These are phyloP conservation scores for Synergus laeviventris DNA, from an alignment of 2,888 invertebrate genomes.

Conservation along the genomic window DNA sequence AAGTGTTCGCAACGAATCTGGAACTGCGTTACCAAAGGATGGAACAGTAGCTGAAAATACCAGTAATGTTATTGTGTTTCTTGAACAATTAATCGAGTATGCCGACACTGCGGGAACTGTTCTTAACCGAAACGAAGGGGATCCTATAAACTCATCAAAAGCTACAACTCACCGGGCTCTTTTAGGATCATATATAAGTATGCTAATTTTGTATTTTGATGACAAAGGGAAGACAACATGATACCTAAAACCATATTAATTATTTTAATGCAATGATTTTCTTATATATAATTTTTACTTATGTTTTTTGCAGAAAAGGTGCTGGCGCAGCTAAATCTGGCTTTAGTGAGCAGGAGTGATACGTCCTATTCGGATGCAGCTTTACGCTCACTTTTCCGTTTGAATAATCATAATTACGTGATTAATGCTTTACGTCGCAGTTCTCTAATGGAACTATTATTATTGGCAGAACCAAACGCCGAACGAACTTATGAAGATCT, in stretches of 20 bases:
- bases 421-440: constrained; percentile 93
- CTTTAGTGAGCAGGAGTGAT: constrained; percentile 93
- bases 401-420: constrained; percentile 97
- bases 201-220: constrained; percentile 61
- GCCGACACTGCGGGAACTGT: constrained; percentile 86
- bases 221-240: too few species aligned
- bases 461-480: constrained; percentile 89
- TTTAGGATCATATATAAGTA: constrained; percentile 90
- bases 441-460: constrained; percentile 88
- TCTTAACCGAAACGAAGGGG: constrained; percentile 76
- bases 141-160: constrained; percentile 78
- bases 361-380: constrained; percentile 89
- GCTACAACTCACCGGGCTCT: constrained; percentile 81
- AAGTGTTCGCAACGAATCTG: constrained; percentile 86
- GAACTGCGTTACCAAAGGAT: constrained; percentile 92
- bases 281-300: constrained; percentile 39
- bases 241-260: too few species aligned
- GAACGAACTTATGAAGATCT: constrained; percentile 91
- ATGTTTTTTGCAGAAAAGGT: constrained; percentile 84
- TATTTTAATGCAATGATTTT: too few species aligned
- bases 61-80: constrained; percentile 94
- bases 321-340: constrained; percentile 91
- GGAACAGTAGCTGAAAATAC: constrained; percentile 98
- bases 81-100: constrained; percentile 90
- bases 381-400: constrained; percentile 90